phyloP scores from a whole-genome alignment of 2,113 vertebrate species.

The Clarias macrocephalus region DNA sequence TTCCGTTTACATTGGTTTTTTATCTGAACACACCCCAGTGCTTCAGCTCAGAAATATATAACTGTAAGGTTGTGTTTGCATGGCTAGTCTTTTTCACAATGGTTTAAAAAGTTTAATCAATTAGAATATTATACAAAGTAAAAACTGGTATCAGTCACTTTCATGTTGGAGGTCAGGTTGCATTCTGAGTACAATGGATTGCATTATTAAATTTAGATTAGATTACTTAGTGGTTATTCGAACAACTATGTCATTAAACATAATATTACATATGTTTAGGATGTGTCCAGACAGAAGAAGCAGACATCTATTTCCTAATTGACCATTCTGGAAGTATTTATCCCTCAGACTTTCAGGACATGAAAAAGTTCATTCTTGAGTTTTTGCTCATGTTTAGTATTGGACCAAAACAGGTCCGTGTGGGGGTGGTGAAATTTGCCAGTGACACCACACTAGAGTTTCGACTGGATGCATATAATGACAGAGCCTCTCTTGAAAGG shows the following conservation, averaged over 20 bases:
- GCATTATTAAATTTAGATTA: not conserved
- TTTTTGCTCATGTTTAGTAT: constrained; percentile 71
- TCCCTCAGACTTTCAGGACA: constrained; percentile 71
- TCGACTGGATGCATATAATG: constrained; percentile 60
- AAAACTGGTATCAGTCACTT: not conserved
- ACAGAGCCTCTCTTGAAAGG: constrained; percentile 57
- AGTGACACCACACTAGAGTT: constrained; percentile 65
- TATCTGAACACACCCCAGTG: too few relatives aligned
- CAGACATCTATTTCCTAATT: constrained; percentile 85
- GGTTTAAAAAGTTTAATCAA: too few relatives aligned
- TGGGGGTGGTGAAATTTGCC: constrained; percentile 79
- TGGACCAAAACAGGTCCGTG: constrained; percentile 70
- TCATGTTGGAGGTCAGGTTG: too few relatives aligned
- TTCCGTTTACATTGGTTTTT: not conserved
- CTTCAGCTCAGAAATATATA: not conserved
- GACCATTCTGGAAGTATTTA: constrained; percentile 80
- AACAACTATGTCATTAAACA: not conserved
- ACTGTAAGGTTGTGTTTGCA: not conserved
- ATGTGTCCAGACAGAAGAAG: constrained; percentile 77
- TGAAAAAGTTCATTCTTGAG: constrained; percentile 80
- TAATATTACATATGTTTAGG: constrained; percentile 61
- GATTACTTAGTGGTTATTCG: too few relatives aligned
- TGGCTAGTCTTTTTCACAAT: not conserved
- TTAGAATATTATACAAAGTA: not conserved
- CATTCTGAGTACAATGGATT: not conserved